phyloP scores from a whole-genome alignment of 1,140 invertebrate species.

The Drosophila ironensis region DNA sequence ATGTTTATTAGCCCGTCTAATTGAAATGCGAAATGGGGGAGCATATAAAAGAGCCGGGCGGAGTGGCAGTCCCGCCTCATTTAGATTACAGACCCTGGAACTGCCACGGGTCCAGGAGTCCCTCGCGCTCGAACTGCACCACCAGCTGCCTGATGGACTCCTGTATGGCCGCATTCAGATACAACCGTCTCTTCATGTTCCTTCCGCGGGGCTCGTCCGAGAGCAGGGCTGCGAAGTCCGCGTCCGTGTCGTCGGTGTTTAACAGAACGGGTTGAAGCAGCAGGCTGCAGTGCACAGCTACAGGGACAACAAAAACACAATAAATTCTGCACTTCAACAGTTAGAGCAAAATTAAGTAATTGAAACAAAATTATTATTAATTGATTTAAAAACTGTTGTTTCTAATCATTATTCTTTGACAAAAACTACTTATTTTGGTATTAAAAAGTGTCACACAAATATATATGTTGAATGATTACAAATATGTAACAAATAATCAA shows the following conservation, averaged over 20 bases:
- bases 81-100: constrained; percentile 8
- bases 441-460: no score
- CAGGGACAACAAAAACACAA: not conserved
- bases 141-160: constrained; percentile 37
- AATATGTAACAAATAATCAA: no score
- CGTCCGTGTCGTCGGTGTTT: constrained; percentile 56
- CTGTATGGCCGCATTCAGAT: constrained; percentile 45
- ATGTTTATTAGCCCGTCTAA: constrained; percentile 74
- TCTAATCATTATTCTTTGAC: no score
- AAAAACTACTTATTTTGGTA: no score
- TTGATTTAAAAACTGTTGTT: no score
- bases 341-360: no score
- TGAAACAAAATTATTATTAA: no score
- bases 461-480: no score
- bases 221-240: constrained; percentile 59
- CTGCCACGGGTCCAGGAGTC: constrained; percentile 49
- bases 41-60: constrained; percentile 8
- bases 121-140: constrained; percentile 51
- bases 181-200: constrained; percentile 55
- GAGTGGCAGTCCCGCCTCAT: not conserved
- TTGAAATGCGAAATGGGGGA: constrained; percentile 51
- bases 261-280: constrained; percentile 54
- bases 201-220: constrained; percentile 37
- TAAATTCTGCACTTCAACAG: not conserved
- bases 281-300: constrained; percentile 57